Evolutionary conservation across 1,140 invertebrate species (phyloP).

Genomic region (Drosophila rhopaloa): DNA sequence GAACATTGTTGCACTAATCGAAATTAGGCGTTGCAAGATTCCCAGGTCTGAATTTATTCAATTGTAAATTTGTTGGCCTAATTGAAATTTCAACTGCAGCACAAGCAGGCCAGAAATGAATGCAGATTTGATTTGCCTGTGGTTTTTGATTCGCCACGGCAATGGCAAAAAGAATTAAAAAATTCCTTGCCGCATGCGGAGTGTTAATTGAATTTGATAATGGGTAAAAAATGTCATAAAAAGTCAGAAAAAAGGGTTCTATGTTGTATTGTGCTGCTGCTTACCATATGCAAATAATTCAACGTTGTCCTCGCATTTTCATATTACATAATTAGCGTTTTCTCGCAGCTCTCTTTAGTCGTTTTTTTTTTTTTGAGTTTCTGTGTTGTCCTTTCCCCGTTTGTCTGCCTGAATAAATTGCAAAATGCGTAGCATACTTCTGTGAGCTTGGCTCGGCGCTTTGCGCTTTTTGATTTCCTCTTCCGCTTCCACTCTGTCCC

Average conservation of each 20-base stretch:
- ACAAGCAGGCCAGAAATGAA: neutral
- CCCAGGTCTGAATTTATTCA: conserved; percentile 24
- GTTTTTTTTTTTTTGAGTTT: conserved; percentile 10
- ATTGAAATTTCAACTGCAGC: conserved; percentile 48
- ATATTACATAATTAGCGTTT: conserved; percentile 80
- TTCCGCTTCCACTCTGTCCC: conserved; percentile 1
- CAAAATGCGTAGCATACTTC: conserved; percentile 79
- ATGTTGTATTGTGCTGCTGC: conserved; percentile 32
- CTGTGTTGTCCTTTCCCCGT: conserved; percentile 31
- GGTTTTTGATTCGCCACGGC: conserved; percentile 17
- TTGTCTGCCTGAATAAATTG: conserved; percentile 72
- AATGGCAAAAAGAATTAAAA: conserved; percentile 7
- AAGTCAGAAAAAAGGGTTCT: conserved; percentile 50
- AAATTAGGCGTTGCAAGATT: conserved; percentile 14
- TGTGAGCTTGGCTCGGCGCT: conserved; percentile 44
- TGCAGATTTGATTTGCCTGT: conserved; percentile 20
- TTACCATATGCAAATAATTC: conserved; percentile 80
- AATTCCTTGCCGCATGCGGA: conserved; percentile 44
- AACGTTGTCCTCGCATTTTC: conserved; percentile 74
- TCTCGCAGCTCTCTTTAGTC: conserved; percentile 8
- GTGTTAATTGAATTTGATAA: conserved; percentile 76
- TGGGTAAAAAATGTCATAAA: conserved; percentile 23
- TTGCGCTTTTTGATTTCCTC: conserved; percentile 81
- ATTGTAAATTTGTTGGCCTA: conserved; percentile 31
- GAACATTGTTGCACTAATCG: conserved; percentile 38